Evolutionary conservation across 2,113 vertebrate genomes (phyloP).

Genomic region (Microcebus murinus): DNA sequence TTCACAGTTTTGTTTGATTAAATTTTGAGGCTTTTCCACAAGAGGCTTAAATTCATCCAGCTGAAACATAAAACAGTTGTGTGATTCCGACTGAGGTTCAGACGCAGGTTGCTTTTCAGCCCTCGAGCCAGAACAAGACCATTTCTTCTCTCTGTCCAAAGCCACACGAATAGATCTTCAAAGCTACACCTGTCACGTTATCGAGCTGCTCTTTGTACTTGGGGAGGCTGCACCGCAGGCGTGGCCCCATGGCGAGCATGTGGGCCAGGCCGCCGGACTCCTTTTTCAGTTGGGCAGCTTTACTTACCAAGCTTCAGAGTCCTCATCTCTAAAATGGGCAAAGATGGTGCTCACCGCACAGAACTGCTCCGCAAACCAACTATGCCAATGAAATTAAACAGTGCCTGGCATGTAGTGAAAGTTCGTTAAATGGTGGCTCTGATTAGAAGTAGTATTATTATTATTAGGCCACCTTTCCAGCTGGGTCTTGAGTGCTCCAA

Average conservation of each 20-base stretch:
- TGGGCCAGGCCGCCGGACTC: neutral
- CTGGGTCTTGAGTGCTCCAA: neutral
- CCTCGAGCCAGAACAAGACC: neutral
- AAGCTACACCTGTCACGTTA: neutral
- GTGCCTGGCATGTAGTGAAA: neutral
- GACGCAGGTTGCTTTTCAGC: neutral
- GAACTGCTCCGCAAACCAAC: neutral
- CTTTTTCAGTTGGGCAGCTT: neutral
- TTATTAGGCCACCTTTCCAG: neutral
- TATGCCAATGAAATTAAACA: neutral
- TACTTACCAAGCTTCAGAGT: neutral
- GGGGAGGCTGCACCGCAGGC: neutral
- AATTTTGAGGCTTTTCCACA: constrained; percentile 62
- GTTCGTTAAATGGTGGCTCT: neutral
- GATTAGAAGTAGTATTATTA: neutral
- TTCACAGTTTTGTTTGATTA: constrained; percentile 81
- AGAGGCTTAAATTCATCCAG: constrained; percentile 65
- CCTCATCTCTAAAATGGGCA: neutral
- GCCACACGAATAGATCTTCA: neutral
- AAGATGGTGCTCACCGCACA: neutral
- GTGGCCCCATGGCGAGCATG: neutral
- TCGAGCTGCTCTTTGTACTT: neutral
- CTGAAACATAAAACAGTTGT: constrained; percentile 72
- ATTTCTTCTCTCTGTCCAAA: neutral
- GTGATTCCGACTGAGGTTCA: neutral